Base-by-base conservation (phyloP, 2,888 invertebrate species). In the Coleophora flavipennella region DNA sequence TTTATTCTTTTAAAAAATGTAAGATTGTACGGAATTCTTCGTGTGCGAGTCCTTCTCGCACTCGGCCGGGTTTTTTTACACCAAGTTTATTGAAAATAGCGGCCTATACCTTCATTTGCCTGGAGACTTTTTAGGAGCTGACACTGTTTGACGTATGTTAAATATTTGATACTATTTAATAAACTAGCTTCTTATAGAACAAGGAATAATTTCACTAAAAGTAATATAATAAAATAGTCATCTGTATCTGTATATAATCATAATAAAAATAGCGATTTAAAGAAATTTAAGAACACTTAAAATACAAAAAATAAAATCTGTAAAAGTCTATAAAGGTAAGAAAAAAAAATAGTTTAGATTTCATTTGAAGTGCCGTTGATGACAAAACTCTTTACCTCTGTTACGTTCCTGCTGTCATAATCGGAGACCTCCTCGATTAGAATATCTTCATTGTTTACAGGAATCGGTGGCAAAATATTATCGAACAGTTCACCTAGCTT, bases 381-480 rank as follows among this genome's bases (percentile, higher is more conserved):
- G 38, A 83, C 67, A 50, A 81, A 83, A 48, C 66, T 81, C 46
- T 78, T 77, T 0, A 84, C 64, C 46, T 77, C 81, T 0, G 77
- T 74, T 8, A 58, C 62, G 41, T 81, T 79, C 31, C 73, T 67
- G 40, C 78, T 78, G 41, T 79, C 79, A 41, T 77, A 73, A 43
- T 80, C 80, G 1, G 74, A 67, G 11, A 84, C 70, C 51, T 80
- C 80, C 42, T 81, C 84, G 0, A 73, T 60, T 6, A 81, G 57
- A 6, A 83, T 63, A 38, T 83, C 79, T 40, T 81, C 80, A 31
- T 64, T 83, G 27, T 74, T 74, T 8, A 79, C 81, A 1, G 80
- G 79, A 6, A 79, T 57, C 0, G 75, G 77, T 0, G 80, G 78
- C 29, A 75, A 58, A 0, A 68, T 50, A 29, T 80, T 77, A 20